Evolutionary conservation across 2,113 vertebrate genomes (phyloP), one percentile per base, ranked within the genome.

Genomic region (Oreochromis aureus): DNA sequence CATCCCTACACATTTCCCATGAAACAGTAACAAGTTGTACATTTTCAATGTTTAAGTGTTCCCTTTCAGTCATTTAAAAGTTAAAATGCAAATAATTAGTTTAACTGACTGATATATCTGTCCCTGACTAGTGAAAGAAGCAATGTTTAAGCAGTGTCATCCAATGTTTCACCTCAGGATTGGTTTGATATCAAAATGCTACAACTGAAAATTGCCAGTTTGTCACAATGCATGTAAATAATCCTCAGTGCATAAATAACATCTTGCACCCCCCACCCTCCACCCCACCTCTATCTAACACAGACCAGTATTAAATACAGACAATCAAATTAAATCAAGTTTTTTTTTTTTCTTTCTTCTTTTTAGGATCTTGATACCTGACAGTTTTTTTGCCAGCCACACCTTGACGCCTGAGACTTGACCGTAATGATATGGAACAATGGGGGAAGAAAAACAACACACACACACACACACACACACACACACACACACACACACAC

Each of bases 341-440:
- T n/a, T 11, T 0, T 11, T 19, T 63, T 2, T 11, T 13, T 55
- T 51, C 2, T 39, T 46, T 18, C 6, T 84, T 63, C 89, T 78
- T 10, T 66, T 12, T 88, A 95, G 95, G 93, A 95, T 91, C 87
- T 81, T 48, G 89, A 93, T 85, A 83, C 89, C 88, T 82, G 93
- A 94, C 87, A 69, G 59, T 93, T 93, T 91, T 91, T 91, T 95
- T 80, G 93, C 93, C 94, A 95, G 93, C 94, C 88, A 95, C 95
- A 94, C 94, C 93, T 92, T 94, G 94, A 94, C 90, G 92, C 94
- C 95, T 95, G 93, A 96, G 94, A 96, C 91, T 94, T 91, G 93
- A 96, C 93, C 91, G 87, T 61, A 89, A 93, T 86, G 81, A 94
- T 89, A 91, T 63, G 76, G 91, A 96, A 93, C 92, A 89, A 86